phyloP scores from a whole-genome alignment of 2,797 vertebrate species.

The Pelochelys cantorii region DNA sequence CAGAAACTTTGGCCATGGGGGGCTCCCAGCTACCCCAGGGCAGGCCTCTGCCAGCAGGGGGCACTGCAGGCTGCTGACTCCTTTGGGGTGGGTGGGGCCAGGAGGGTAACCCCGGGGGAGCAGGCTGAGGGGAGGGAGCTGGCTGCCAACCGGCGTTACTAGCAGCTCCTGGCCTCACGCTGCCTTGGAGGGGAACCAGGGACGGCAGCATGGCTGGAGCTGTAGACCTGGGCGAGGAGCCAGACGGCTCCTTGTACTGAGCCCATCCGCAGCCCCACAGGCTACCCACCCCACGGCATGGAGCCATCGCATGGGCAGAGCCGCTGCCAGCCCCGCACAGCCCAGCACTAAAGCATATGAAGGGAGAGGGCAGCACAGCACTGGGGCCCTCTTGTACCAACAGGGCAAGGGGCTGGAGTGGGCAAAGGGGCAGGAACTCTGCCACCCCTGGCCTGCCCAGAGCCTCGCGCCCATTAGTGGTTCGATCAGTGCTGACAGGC shows the following conservation, averaged over 20 bases:
- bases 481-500: not conserved
- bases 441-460: fast-evolving
- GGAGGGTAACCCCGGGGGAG: not conserved
- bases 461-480: not conserved
- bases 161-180: not conserved
- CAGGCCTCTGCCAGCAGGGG: not conserved
- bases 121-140: not conserved
- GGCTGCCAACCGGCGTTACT: not conserved
- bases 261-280: too few species aligned
- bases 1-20: too few species aligned
- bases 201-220: not conserved
- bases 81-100: not conserved
- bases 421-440: not conserved
- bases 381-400: not conserved
- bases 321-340: too few species aligned
- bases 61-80: not conserved
- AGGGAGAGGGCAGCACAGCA: not conserved
- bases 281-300: not conserved
- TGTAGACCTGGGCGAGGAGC: not conserved
- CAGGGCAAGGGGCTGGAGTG: not conserved
- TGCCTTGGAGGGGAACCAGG: not conserved
- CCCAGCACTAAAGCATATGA: constrained; percentile 45
- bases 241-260: not conserved
- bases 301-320: not conserved
- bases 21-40: not conserved